Conservation (phyloP, 2,888 invertebrate genomes). For the Eupithecia insigniata region DNA sequence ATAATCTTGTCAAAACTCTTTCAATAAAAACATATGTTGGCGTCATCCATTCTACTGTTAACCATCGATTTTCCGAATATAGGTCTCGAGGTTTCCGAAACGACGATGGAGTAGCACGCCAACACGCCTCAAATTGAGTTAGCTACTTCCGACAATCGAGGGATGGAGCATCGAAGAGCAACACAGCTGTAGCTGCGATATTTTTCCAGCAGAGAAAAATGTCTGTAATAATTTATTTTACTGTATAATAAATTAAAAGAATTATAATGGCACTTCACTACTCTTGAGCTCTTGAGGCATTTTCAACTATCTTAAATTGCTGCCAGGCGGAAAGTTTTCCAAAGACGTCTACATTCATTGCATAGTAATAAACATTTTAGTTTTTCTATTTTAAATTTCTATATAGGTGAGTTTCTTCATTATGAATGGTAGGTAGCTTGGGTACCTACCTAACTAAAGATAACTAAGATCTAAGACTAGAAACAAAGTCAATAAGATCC, state of each 20-base stretch:
- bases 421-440: background rate
- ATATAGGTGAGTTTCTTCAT: background rate
- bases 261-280: too few relatives aligned
- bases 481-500: constrained; percentile 49
- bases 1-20: too few relatives aligned
- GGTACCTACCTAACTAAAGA: background rate
- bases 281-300: background rate
- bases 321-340: background rate
- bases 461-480: too few relatives aligned
- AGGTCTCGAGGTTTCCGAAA: constrained; percentile 35
- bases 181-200: background rate
- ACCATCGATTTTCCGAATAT: constrained; percentile 32
- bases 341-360: background rate
- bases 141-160: constrained; percentile 30
- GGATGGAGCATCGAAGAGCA: background rate
- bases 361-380: background rate
- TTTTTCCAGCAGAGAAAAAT: background rate
- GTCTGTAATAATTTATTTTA: background rate
- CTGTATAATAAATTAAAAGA: background rate
- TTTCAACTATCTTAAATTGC: background rate
- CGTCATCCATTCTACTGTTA: constrained; percentile 8
- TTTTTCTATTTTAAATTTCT: background rate
- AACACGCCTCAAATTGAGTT: constrained; percentile 32
- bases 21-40: too few relatives aligned
- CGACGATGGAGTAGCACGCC: constrained; percentile 18